Evolutionary conservation across 2,797 vertebrate genomes (phyloP), one percentile per base, ranked within the genome.

Genomic region (Sitta carolinensis): DNA sequence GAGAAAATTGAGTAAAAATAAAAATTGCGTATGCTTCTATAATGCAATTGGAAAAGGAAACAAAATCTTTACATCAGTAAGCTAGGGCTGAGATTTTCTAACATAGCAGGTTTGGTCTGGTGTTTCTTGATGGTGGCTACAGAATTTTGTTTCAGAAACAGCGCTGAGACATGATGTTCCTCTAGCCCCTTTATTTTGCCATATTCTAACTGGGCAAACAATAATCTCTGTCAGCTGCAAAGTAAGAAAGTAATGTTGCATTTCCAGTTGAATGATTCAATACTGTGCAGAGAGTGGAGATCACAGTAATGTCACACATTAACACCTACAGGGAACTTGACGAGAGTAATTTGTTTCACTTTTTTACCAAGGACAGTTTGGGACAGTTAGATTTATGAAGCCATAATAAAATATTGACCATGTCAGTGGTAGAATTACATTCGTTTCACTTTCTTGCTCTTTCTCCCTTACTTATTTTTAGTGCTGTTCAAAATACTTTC

Each of bases 301-400:
- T 63, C 82, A 87, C 89, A 89, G 88, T 92, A 91, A 94, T 91
- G 95, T 72, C 57, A 84, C 25, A 84, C 57, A 93, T 94, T 90
- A 90, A 74, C 68, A 96, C 79, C 64, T 76, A 85, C 55, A 74
- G 84, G 62, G 93, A 91, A 80, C 67, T 84, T 77, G 59, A 77
- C 18, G 43, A 70, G 66, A 78, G 87, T 85, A 87, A 96, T 95
- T 96, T 88, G 61, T 95, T 94, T 96, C 84, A 94, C 81, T 92
- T 87, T 94, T 95, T 93, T 90, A 78, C 79, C 82, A 94, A 91
- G 85, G 89, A 95, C 84, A 72, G 78, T 91, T 93, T 90, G 80
- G 68, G 68, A 87, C 64, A 75, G 80, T 52, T 90, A 91, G 83
- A 96, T 96, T 95, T 93, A 96, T 93, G 80, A 95, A 90, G 55